Conservation (phyloP, 2,888 invertebrate species). For the Ectropis crepuscularia region DNA sequence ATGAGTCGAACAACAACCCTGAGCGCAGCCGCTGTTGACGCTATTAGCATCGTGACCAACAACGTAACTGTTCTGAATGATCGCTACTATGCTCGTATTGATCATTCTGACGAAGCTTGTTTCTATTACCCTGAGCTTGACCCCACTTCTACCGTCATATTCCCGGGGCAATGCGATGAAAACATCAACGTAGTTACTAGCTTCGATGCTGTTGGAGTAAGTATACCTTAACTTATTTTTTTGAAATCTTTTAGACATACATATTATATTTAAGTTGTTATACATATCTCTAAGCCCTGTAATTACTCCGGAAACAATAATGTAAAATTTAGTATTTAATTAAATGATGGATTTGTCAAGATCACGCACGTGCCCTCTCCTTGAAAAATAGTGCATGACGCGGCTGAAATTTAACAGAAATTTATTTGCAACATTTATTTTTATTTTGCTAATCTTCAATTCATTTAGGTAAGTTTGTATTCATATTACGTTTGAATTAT, state of each 20-base stretch:
- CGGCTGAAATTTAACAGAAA: no score
- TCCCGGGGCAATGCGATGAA: slow-evolving; percentile 57
- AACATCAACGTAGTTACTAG: slow-evolving; percentile 58
- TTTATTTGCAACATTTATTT: no score
- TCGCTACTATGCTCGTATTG: slow-evolving; percentile 46
- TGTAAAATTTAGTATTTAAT: no score
- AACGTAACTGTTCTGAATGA: slow-evolving; percentile 47
- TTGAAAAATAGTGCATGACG: no score
- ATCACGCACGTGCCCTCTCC: no score
- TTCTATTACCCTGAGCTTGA: slow-evolving; percentile 54
- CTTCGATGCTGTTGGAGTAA: slow-evolving; percentile 54
- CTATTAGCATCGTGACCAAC: slow-evolving; percentile 41
- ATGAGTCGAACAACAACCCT: slow-evolving; percentile 52
- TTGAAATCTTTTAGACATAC: background rate
- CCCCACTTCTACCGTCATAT: slow-evolving; percentile 42
- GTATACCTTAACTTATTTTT: slow-evolving; percentile 28
- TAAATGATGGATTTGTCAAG: no score
- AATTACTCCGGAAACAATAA: no score
- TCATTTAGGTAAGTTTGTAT: no score
- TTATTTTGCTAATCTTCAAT: no score
- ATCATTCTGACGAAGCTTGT: slow-evolving; percentile 51
- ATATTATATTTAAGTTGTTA: no score
- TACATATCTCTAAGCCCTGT: no score
- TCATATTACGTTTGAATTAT: no score
- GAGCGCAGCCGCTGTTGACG: slow-evolving; percentile 29